Percentiles rank a stretch among this genome's conserved stretches.
These are phyloP conservation scores for Doris montereyensis DNA, from an alignment of 2,888 invertebrate genomes.

Conservation along the genomic window DNA sequence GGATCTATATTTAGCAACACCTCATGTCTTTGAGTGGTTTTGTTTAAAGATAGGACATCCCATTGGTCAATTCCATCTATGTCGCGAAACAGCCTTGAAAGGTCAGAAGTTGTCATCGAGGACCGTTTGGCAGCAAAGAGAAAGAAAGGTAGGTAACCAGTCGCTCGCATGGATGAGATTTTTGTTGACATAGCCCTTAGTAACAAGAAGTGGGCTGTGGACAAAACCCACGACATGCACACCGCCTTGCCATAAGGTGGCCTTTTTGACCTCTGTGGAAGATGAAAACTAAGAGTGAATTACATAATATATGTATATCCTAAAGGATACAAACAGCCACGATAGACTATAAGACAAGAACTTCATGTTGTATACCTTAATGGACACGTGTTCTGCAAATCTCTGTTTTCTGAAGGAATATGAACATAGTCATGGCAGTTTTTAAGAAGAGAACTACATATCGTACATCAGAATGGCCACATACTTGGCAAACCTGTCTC, in stretches of 20 bases:
- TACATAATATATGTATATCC: too few relatives aligned
- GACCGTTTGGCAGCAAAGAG: slow-evolving; percentile 45
- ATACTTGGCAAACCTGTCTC: too few relatives aligned
- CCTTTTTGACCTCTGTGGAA: too few relatives aligned
- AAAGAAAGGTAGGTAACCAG: slow-evolving; percentile 89
- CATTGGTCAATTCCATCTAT: slow-evolving; percentile 85
- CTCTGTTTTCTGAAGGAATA: too few relatives aligned
- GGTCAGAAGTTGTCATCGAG: not conserved
- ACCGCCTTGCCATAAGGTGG: slow-evolving; percentile 80
- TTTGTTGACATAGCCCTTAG: slow-evolving; percentile 78
- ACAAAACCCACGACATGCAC: slow-evolving; percentile 85
- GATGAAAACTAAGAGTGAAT: too few relatives aligned
- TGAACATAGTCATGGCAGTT: too few relatives aligned
- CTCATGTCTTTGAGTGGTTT: slow-evolving; percentile 77
- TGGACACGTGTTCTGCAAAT: too few relatives aligned
- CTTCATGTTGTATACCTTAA: too few relatives aligned
- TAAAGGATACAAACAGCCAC: too few relatives aligned
- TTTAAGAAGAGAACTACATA: too few relatives aligned
- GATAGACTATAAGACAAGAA: too few relatives aligned
- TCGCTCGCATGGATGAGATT: slow-evolving; percentile 87
- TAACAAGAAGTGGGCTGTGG: slow-evolving; percentile 82
- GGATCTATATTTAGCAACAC: slow-evolving; percentile 74
- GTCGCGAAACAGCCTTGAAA: slow-evolving; percentile 34
- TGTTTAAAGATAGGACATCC: slow-evolving; percentile 79
- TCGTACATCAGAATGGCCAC: too few relatives aligned